phyloP scores from a whole-genome alignment of 1,140 invertebrate genomes.

The Battus philenor region DNA sequence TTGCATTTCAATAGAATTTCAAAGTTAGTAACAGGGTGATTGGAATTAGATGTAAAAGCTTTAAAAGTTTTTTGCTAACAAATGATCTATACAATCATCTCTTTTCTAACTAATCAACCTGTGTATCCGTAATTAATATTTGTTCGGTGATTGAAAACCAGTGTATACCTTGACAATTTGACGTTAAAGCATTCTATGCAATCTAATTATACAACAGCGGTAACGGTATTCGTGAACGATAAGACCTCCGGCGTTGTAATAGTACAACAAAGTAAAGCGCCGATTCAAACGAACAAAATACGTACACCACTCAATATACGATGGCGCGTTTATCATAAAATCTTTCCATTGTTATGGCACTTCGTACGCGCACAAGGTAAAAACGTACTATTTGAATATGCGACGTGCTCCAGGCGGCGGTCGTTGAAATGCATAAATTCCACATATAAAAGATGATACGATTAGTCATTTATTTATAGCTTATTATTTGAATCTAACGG shows the following conservation, averaged over 20 bases:
- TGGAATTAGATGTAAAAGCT: no score
- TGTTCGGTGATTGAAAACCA: no score
- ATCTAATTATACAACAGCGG: neutral
- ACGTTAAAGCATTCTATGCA: conserved; percentile 1
- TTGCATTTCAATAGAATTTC: no score
- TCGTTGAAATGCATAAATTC: conserved; percentile 20
- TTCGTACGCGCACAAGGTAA: conserved; percentile 24
- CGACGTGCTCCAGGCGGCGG: conserved; percentile 19
- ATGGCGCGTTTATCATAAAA: conserved; percentile 17
- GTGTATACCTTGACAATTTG: no score
- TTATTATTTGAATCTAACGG: conserved; percentile 5
- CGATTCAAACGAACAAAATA: conserved; percentile 9
- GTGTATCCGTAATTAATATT: no score
- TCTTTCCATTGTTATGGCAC: conserved; percentile 23
- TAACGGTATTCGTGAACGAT: conserved; percentile 4
- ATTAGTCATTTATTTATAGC: conserved; percentile 13
- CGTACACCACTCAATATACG: conserved; percentile 5
- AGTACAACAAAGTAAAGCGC: conserved; percentile 4
- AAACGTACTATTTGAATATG: conserved; percentile 38
- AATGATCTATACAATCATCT: no score
- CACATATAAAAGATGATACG: conserved; percentile 11
- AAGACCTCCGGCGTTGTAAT: neutral
- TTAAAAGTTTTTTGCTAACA: no score
- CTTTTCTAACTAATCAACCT: no score
- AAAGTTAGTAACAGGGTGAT: no score